Percentiles rank a stretch among this genome's conserved stretches.
phyloP scores from a whole-genome alignment of 2,888 invertebrate species.

The Synanthedon andrenaeformis region DNA sequence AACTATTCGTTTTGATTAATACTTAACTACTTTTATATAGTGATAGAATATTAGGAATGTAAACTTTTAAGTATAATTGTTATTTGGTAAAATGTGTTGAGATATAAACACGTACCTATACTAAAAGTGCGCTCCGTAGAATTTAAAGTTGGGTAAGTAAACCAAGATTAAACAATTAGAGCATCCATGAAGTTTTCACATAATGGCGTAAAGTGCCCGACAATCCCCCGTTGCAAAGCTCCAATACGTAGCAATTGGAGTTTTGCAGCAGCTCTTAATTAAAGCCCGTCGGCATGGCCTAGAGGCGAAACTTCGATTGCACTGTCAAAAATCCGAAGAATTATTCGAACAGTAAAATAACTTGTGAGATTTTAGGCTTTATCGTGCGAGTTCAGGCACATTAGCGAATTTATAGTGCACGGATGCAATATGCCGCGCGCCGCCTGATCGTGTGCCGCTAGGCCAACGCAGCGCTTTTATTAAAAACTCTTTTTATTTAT shows the following conservation, averaged over 20 bases:
- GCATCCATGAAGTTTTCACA: constrained; percentile 16
- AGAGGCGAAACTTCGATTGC: constrained; percentile 66
- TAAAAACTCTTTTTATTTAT: constrained; percentile 65
- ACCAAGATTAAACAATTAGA: background rate
- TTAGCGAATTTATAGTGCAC: constrained; percentile 61
- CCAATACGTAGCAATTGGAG: constrained; percentile 44
- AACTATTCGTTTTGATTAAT: too few species aligned
- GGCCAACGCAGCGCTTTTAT: constrained; percentile 53
- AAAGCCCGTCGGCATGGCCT: constrained; percentile 50
- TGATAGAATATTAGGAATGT: too few species aligned
- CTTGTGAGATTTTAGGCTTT: constrained; percentile 66
- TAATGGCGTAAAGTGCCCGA: constrained; percentile 30
- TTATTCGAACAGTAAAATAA: constrained; percentile 65
- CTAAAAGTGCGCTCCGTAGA: background rate
- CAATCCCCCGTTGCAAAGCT: constrained; percentile 22
- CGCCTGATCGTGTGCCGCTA: constrained; percentile 23
- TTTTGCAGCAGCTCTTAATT: constrained; percentile 56
- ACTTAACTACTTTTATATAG: too few species aligned
- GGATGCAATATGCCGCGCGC: constrained; percentile 56
- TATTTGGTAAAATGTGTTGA: too few species aligned
- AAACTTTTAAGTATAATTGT: too few species aligned
- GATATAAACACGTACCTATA: too few species aligned
- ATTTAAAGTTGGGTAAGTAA: background rate
- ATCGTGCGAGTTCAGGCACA: constrained; percentile 65
- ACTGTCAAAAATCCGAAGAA: constrained; percentile 70